Base-by-base conservation (phyloP, 2,113 vertebrate species). In the Nerophis ophidion region DNA sequence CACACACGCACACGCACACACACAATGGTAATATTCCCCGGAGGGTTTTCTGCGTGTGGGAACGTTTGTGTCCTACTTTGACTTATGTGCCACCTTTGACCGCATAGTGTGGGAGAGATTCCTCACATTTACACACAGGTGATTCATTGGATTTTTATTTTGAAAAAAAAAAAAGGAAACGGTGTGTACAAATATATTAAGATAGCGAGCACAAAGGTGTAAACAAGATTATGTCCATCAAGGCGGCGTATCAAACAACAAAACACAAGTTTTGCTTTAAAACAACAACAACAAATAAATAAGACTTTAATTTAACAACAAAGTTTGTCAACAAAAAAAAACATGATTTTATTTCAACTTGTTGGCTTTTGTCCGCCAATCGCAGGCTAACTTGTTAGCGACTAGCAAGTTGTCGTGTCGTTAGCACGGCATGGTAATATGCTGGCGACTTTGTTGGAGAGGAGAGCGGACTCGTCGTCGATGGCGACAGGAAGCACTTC, bases 261-360 rank as follows among this genome's bases (percentile, higher is more conserved):
- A 74, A 80, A 86, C 81, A 88, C 70, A 85, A 51, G 67, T 75
- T 85, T 78, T 45, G 66, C 74, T 81, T 81, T 60, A 14, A 86
- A 81, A 16, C 4, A 17, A 57, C 12, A 55, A 86, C 36, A 38
- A 33, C 33, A 53, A 89, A 91, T 90, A 91, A 90, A 91, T 90
- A 88, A 48, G 70, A 82, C 72, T 75, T 91, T 90, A 89, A 91
- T 79, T 91, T 89, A 89, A 89, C 81, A 86, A 86, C 79, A 76
- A 19, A 2, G 13, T 11, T 57, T 6, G 40, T 17, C 2, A 7
- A 12, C 16, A 57, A 69, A 76, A 75, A 68, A 77, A 61, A 56
- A 56, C 10, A 15, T 14, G 52, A 45, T 59, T 79, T 75, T 56
- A 36, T n/a, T 57, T 40, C 13, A 61, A 73, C 53, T 61, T 36